Conservation (phyloP, 1,140 invertebrate genomes). For the Nylanderia fulva region DNA sequence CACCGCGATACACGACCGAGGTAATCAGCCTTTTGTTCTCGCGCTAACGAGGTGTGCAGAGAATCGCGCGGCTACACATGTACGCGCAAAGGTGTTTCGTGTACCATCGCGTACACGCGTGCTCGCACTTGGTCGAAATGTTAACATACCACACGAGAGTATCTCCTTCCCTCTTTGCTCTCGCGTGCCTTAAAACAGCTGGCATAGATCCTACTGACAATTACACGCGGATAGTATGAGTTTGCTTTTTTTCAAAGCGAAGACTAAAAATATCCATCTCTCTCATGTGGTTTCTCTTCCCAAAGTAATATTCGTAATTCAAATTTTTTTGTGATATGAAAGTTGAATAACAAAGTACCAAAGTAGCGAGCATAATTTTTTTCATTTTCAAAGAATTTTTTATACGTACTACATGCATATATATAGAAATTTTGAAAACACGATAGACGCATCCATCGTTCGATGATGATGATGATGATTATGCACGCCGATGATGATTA, state of each 20-base stretch:
- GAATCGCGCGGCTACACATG: conserved; percentile 28
- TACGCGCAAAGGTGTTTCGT: conserved; percentile 17
- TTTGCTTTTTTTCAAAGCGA: neutral
- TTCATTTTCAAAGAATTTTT: neutral
- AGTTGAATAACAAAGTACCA: neutral
- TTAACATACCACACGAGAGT: neutral
- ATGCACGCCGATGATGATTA: neutral
- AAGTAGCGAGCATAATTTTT: neutral
- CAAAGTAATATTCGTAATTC: neutral
- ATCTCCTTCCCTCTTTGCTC: neutral
- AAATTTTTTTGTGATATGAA: neutral
- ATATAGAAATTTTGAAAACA: neutral
- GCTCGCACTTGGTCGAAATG: neutral
- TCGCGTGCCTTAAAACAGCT: neutral
- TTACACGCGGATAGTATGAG: neutral
- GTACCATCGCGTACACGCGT: neutral
- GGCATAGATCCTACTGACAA: neutral
- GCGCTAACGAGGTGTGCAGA: conserved; percentile 69
- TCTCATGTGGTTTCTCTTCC: neutral
- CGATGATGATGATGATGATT: conserved; percentile 32
- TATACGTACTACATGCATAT: too few relatives aligned
- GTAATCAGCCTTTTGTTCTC: conserved; percentile 75
- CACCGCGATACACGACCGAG: conserved; percentile 60
- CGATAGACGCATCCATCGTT: neutral
- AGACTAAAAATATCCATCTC: neutral